These are phyloP conservation scores for Paramormyrops hopkinsi DNA, from an alignment of 2,797 vertebrate genomes.

Conservation along the genomic window DNA sequence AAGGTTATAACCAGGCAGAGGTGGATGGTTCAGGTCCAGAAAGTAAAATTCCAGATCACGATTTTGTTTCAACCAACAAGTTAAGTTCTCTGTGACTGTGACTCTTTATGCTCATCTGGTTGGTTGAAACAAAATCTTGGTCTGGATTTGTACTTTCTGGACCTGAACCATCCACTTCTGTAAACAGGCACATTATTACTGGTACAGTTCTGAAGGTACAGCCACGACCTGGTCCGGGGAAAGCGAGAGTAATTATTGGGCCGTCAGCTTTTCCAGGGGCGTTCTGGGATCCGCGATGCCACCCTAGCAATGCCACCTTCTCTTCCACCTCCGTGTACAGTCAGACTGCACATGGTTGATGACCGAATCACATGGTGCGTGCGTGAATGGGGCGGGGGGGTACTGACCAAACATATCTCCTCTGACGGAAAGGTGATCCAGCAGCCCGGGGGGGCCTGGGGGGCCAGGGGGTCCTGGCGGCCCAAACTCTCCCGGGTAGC, in stretches of 20 bases:
- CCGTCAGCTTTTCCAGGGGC: not conserved
- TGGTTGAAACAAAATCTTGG: not conserved
- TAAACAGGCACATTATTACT: not conserved
- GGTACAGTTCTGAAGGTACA: not conserved
- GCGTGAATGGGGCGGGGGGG: not conserved
- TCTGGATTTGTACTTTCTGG: not conserved
- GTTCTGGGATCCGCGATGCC: not conserved
- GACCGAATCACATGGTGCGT: not conserved
- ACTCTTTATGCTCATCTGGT: not conserved
- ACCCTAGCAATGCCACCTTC: not conserved
- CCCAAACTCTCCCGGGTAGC: conserved; percentile 66
- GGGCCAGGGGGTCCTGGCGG: conserved; percentile 61
- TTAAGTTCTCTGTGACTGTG: not conserved
- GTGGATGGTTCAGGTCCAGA: not conserved
- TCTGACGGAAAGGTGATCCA: conserved; percentile 58
- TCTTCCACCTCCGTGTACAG: not conserved
- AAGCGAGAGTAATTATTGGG: not conserved
- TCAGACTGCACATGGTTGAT: not conserved
- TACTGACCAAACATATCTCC: conserved; percentile 71
- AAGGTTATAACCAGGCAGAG: not conserved
- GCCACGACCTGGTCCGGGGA: not conserved
- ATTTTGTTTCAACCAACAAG: not conserved
- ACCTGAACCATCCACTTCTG: not conserved
- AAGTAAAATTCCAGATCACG: not conserved
- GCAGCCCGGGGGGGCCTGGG: conserved; percentile 71